Base-by-base conservation (phyloP, 2,888 invertebrate genomes). In the Euzophera pinguis region DNA sequence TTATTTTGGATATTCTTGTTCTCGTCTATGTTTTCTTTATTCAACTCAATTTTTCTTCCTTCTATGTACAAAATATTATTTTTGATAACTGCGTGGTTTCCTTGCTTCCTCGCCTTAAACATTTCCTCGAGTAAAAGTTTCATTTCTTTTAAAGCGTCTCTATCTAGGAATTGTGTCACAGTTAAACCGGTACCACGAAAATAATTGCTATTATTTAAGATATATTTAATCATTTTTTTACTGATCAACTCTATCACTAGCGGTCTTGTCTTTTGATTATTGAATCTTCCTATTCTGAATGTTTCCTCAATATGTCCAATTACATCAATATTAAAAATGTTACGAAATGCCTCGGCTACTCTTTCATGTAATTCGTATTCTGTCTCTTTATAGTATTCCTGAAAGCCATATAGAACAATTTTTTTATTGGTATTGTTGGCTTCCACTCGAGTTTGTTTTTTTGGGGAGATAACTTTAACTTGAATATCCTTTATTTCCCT, bases 41-140 rank as follows among this genome's bases (percentile, higher is more conserved):
- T 2, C n/a, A 35, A 4, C 1, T 45, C 13, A 10, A 9, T 47
- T 34, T 47, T 37, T 22, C 10, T 37, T 14, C 50, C 53, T 5
- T 55, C 51, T 42, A 55, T 53, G 10, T 27, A 52, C 45, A 55
- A 29, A 35, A 52, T 22, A 17, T 57, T 57, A 13, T 55, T 43
- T 4, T 34, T 32, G 37, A 57, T 54, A n/a, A n/a, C n/a, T n/a
- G n/a, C n/a, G n/a, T n/a, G n/a, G n/a, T n/a, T n/a, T n/a, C n/a
- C n/a, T n/a, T n/a, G n/a, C n/a, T n/a, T n/a, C n/a, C n/a, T n/a
- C n/a, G 59, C 57, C 29, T 29, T n/a, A 10, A 55, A 10, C 59
- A 55, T 59, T 57, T 54, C 42, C 38, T 54, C 55, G 13, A 34
- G 12, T 13, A 57, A 22, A 8, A 5, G 6, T 42, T 50, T 50